phyloP scores from a whole-genome alignment of 2,797 vertebrate genomes.

The Brotula barbata region DNA sequence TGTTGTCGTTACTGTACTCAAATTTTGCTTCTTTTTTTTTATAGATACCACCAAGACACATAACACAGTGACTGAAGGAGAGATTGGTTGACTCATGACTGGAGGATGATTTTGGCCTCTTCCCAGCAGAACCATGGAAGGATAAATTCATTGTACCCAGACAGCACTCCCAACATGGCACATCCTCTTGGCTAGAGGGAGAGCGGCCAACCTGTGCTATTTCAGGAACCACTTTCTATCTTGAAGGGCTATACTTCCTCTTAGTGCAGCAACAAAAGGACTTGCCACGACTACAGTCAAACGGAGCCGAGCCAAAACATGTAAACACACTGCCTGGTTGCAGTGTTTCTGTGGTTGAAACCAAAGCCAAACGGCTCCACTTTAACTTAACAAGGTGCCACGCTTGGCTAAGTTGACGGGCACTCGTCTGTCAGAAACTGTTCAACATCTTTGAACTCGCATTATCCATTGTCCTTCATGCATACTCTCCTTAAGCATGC shows the following conservation, averaged over 20 bases:
- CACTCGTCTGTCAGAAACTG: constrained; percentile 36
- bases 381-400: constrained; percentile 50
- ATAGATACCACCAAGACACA: constrained; percentile 79
- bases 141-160: constrained; percentile 27
- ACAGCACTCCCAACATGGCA: constrained; percentile 41
- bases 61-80: constrained; percentile 62
- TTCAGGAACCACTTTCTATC: constrained; percentile 52
- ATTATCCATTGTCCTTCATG: constrained; percentile 21
- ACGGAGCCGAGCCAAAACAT: constrained; percentile 61
- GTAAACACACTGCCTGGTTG: constrained; percentile 67
- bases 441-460: constrained; percentile 34
- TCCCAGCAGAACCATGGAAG: constrained; percentile 26
- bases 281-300: constrained; percentile 30
- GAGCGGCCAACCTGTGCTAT: constrained; percentile 63
- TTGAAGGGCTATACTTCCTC: constrained; percentile 70
- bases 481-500: constrained; percentile 54
- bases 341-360: constrained; percentile 58
- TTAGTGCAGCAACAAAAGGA: constrained; percentile 42
- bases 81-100: constrained; percentile 55
- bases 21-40: constrained; percentile 8
- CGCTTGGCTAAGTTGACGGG: constrained; percentile 26
- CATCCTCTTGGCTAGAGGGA: constrained; percentile 30
- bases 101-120: constrained; percentile 59
- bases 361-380: constrained; percentile 71
- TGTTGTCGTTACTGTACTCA: not conserved